phyloP scores from a whole-genome alignment of 2,888 invertebrate species.

The Linnaemya tessellans region DNA sequence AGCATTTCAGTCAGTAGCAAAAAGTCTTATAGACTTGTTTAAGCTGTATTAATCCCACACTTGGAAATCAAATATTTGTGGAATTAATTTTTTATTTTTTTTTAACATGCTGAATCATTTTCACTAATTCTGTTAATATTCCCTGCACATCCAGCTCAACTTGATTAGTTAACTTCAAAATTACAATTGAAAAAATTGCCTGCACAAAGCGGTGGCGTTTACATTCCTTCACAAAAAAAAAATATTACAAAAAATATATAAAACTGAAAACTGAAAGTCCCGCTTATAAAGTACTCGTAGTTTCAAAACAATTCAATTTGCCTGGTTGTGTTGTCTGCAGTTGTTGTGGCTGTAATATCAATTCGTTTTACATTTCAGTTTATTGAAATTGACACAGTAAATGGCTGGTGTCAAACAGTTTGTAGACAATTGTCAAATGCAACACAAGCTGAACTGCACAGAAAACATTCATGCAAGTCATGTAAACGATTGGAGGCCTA shows the following conservation, averaged over 20 bases:
- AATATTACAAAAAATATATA: conserved; percentile 1
- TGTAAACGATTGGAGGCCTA: conserved; percentile 31
- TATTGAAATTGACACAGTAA: conserved; percentile 71
- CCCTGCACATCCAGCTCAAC: background rate
- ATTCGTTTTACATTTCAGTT: conserved; percentile 49
- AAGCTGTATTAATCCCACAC: background rate
- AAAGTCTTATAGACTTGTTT: background rate
- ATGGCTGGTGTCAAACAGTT: conserved; percentile 66
- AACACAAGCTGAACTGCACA: conserved; percentile 11
- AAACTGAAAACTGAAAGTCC: conserved; percentile 1
- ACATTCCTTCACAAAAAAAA: background rate
- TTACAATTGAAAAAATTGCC: conserved; percentile 26
- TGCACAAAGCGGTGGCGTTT: conserved; percentile 59
- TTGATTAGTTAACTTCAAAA: background rate
- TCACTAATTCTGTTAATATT: background rate
- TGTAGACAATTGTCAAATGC: conserved; percentile 64
- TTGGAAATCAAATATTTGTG: background rate
- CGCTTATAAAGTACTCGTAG: conserved; percentile 26
- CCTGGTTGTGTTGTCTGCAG: background rate
- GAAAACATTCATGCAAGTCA: conserved; percentile 39
- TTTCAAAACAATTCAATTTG: conserved; percentile 60
- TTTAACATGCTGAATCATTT: background rate
- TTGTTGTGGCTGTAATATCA: conserved; percentile 29
- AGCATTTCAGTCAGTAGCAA: background rate
- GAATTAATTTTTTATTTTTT: background rate